Evolutionary conservation across 2,113 vertebrate species (phyloP).

Genomic region (Tragelaphus scriptus): DNA sequence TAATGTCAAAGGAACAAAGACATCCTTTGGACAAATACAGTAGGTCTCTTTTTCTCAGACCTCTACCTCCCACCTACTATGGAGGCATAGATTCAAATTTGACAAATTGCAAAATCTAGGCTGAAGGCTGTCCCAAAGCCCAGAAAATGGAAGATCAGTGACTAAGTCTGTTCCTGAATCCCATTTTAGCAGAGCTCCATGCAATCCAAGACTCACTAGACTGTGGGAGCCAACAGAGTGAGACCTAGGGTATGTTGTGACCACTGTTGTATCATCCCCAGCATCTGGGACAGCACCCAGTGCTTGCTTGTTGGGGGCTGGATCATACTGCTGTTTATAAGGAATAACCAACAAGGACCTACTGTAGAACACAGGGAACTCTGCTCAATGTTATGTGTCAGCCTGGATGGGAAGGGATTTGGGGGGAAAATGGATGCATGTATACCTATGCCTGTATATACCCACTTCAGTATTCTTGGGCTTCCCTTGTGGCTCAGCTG

Average conservation of each 20-base stretch:
- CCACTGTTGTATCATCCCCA: accelerated
- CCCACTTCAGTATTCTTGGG: background rate
- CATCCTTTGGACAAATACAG: background rate
- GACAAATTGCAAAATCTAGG: background rate
- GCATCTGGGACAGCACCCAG: background rate
- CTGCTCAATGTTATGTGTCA: background rate
- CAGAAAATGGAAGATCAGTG: background rate
- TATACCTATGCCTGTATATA: background rate
- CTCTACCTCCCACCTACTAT: accelerated
- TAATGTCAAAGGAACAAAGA: background rate
- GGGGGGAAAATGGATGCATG: accelerated
- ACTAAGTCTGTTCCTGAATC: accelerated
- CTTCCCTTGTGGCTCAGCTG: background rate
- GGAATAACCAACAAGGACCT: background rate
- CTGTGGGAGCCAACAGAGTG: accelerated
- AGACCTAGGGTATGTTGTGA: accelerated
- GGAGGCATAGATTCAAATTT: background rate
- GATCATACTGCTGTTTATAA: background rate
- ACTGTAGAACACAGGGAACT: background rate
- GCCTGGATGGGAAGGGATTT: background rate
- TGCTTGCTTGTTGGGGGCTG: accelerated
- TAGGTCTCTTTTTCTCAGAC: background rate
- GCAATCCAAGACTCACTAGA: background rate
- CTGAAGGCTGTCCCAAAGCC: background rate
- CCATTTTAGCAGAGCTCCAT: background rate